A percentile compares a stretch with the other conserved stretches of the same genome.
Conservation (phyloP, 2,113 vertebrate species). For the Ellobius talpinus region DNA sequence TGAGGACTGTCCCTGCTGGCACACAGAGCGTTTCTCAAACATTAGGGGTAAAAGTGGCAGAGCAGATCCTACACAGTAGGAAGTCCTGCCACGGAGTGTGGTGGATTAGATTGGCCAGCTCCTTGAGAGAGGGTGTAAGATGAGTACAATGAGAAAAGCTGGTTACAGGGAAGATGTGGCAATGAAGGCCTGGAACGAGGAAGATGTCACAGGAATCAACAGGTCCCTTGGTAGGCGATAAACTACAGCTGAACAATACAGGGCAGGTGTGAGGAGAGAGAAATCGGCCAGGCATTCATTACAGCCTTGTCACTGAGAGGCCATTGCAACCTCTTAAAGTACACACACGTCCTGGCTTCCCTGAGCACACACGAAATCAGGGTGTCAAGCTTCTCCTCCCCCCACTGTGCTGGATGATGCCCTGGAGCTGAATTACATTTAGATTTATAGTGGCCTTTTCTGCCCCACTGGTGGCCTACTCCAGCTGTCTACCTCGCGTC, state of each 20-base stretch:
- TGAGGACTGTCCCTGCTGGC: not conserved
- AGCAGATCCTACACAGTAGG: not conserved
- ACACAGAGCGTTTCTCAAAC: accelerated
- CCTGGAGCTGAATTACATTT: not conserved
- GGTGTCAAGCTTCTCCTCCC: not conserved
- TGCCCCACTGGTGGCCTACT: not conserved
- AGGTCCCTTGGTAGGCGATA: not conserved
- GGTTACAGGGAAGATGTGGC: not conserved
- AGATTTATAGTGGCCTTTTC: not conserved
- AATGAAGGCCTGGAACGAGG: not conserved
- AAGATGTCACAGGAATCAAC: not conserved
- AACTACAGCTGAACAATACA: not conserved
- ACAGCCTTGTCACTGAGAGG: not conserved
- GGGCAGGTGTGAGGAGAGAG: not conserved
- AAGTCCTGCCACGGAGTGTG: not conserved
- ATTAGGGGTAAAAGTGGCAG: not conserved
- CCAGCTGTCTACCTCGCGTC: not conserved
- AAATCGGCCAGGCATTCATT: not conserved
- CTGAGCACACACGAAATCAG: not conserved
- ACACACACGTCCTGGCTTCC: not conserved
- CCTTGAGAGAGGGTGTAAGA: not conserved
- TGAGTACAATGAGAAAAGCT: not conserved
- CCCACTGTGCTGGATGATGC: not conserved
- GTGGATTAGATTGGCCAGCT: not conserved
- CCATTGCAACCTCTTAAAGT: not conserved